A percentile compares a stretch with the other conserved stretches of the same genome.
These are phyloP conservation scores for Menidia menidia DNA, from an alignment of 2,797 vertebrate species.

Conservation along the genomic window DNA sequence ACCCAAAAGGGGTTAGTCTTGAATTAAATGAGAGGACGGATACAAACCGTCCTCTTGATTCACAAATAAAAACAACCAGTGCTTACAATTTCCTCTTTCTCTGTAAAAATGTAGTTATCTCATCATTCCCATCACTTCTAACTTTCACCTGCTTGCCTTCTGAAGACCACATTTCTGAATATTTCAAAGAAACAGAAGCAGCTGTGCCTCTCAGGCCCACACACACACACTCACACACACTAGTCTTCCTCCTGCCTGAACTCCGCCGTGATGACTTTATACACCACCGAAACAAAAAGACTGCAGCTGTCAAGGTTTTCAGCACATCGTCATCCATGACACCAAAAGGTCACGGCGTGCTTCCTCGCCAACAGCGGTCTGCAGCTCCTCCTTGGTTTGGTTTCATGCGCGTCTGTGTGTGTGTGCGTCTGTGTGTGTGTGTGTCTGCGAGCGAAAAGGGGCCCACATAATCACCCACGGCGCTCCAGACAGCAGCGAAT, in stretches of 20 bases:
- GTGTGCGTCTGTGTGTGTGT: constrained; percentile 43
- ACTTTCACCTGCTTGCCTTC: neutral
- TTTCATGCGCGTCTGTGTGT: constrained; percentile 34
- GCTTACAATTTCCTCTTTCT: too few relatives aligned
- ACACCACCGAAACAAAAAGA: constrained; percentile 64
- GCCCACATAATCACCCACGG: constrained; percentile 69
- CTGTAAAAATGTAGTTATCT: too few relatives aligned
- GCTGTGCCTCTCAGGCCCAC: neutral
- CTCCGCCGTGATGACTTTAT: constrained; percentile 52
- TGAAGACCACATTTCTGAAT: neutral
- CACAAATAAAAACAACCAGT: too few relatives aligned
- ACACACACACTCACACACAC: too few relatives aligned
- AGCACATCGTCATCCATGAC: constrained; percentile 59
- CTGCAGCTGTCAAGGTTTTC: constrained; percentile 78
- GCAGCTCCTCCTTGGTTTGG: constrained; percentile 42
- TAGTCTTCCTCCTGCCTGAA: constrained; percentile 12
- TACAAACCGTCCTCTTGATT: too few relatives aligned
- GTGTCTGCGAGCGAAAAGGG: constrained; percentile 43
- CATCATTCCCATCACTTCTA: too few relatives aligned
- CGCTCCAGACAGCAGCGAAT: constrained; percentile 79
- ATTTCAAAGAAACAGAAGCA: neutral
- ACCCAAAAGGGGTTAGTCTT: neutral
- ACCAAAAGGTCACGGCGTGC: constrained; percentile 68
- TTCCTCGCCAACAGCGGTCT: constrained; percentile 44
- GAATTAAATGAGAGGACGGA: neutral